phyloP scores from a whole-genome alignment of 2,113 vertebrate species.

The Prochilodus magdalenae region DNA sequence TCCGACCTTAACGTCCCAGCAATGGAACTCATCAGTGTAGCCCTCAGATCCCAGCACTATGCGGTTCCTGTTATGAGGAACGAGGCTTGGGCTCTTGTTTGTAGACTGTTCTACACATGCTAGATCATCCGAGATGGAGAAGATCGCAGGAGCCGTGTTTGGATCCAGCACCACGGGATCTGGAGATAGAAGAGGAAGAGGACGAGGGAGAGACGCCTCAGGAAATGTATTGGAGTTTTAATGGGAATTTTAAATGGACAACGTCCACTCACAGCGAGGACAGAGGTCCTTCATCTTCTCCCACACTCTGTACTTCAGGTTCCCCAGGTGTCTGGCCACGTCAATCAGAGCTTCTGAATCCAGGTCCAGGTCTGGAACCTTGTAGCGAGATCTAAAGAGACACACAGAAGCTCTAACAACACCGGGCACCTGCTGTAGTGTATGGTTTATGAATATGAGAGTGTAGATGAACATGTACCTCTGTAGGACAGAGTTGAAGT shows the following conservation, averaged over 20 bases:
- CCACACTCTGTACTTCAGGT: not conserved
- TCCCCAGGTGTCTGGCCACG: not conserved
- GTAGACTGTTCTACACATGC: not conserved
- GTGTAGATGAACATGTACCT: no score
- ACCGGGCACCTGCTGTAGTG: no score
- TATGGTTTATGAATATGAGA: no score
- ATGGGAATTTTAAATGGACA: no score
- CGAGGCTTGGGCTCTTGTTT: not conserved
- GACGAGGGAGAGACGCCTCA: no score
- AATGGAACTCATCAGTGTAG: not conserved
- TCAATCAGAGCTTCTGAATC: not conserved
- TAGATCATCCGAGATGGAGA: constrained; percentile 45
- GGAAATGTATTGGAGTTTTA: no score
- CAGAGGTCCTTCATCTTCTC: no score
- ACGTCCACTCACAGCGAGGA: constrained; percentile 56
- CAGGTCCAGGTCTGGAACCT: not conserved
- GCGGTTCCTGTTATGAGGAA: not conserved
- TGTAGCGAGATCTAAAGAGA: not conserved
- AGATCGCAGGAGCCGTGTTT: constrained; percentile 39
- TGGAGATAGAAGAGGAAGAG: not conserved
- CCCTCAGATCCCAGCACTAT: constrained; percentile 5
- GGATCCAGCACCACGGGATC: constrained; percentile 60
- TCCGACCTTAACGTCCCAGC: constrained; percentile 48
- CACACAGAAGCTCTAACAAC: no score
- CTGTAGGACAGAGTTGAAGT: no score